Evolutionary conservation across 2,888 invertebrate genomes (phyloP).

Genomic region (Listrodromus nycthemerus): DNA sequence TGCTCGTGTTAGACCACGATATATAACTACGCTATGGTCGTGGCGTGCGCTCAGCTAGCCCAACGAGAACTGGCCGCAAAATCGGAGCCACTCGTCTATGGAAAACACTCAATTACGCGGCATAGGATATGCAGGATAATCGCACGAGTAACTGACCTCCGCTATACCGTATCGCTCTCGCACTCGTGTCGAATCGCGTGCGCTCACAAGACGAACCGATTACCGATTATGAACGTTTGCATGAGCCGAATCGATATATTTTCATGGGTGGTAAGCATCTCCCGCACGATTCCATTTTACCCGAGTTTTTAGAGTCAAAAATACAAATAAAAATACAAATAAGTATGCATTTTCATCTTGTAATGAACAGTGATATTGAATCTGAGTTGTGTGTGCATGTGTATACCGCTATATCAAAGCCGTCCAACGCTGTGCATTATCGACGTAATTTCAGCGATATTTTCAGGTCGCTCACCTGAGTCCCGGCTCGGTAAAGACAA

Average conservation of each 20-base stretch:
- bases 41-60: background rate
- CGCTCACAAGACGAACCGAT: slow-evolving; percentile 46
- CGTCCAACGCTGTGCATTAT: background rate
- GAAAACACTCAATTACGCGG: slow-evolving; percentile 55
- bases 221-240: slow-evolving; percentile 50
- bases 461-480: slow-evolving; percentile 2
- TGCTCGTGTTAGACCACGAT: background rate
- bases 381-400: background rate
- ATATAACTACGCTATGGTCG: background rate
- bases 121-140: slow-evolving; percentile 23
- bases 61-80: slow-evolving; percentile 39
- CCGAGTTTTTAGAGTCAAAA: background rate
- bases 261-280: background rate
- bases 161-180: background rate
- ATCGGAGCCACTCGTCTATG: slow-evolving; percentile 48
- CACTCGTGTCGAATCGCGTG: background rate
- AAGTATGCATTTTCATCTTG: background rate
- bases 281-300: background rate
- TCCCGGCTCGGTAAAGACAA: background rate
- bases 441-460: background rate
- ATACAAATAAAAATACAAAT: background rate
- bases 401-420: background rate
- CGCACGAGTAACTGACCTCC: slow-evolving; percentile 17
- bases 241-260: slow-evolving; percentile 31
- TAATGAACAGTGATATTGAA: background rate